A percentile compares a stretch with the other conserved stretches of the same genome.
phyloP scores from a whole-genome alignment of 1,140 invertebrate genomes.

The Brachionus plicatilis region DNA sequence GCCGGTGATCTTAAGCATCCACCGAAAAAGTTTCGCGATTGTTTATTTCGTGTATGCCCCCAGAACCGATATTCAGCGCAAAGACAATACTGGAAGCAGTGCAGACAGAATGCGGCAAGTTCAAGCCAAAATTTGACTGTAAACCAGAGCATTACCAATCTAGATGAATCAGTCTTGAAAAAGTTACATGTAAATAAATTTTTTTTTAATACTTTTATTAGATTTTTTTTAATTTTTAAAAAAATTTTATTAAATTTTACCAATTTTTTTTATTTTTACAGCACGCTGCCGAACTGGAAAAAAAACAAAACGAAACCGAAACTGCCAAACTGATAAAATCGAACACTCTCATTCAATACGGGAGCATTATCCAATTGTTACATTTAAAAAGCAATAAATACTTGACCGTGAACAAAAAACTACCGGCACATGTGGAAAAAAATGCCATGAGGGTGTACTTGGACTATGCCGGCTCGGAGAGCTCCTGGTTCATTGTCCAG shows the following conservation, averaged over 20 bases:
- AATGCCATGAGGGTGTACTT: conserved; percentile 97
- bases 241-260: not conserved
- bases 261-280: conserved; percentile 49
- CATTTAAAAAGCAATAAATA: conserved; percentile 99
- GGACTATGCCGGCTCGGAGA: conserved; percentile 93
- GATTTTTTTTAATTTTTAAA: too few relatives aligned
- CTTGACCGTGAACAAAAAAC: conserved; percentile 90
- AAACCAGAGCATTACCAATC: not conserved
- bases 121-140: not conserved
- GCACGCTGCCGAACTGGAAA: conserved; percentile 96
- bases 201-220: too few relatives aligned
- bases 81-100: conserved; percentile 91
- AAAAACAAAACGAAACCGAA: conserved; percentile 93
- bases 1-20: conserved; percentile 84
- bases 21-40: conserved; percentile 96
- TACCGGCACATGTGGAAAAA: conserved; percentile 91
- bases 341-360: conserved; percentile 75
- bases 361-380: conserved; percentile 66
- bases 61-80: conserved; percentile 98
- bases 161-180: conserved; percentile 38
- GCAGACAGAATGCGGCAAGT: conserved; percentile 25
- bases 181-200: conserved; percentile 39
- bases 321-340: conserved; percentile 87
- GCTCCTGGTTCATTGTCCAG: conserved; percentile 97
- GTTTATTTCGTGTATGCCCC: conserved; percentile 96